phyloP scores from a whole-genome alignment of 2,797 vertebrate genomes.

The Acestrorhynchus altus region DNA sequence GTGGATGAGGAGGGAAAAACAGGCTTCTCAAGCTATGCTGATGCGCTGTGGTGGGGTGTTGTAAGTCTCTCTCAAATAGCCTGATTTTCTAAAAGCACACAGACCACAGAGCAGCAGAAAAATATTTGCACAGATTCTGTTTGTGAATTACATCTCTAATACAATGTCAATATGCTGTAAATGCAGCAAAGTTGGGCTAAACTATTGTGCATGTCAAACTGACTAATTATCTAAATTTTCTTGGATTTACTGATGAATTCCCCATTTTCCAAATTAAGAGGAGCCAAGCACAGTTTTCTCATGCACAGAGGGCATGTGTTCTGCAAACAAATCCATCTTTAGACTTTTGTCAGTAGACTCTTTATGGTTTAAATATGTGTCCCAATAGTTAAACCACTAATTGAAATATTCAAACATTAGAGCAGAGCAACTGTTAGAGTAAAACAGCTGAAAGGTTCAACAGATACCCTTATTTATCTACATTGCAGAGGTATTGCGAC shows the following conservation, averaged over 20 bases:
- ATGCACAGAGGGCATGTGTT: background rate
- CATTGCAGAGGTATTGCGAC: constrained; percentile 51
- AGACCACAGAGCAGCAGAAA: background rate
- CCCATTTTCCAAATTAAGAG: background rate
- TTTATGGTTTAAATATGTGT: constrained; percentile 11
- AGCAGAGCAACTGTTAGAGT: background rate
- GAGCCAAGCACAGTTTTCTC: background rate
- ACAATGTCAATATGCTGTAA: background rate
- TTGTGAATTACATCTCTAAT: background rate
- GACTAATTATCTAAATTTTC: background rate
- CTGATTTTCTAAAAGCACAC: background rate
- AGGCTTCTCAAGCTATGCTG: constrained; percentile 89
- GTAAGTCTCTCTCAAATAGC: constrained; percentile 73
- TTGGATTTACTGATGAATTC: background rate
- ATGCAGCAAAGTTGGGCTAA: background rate
- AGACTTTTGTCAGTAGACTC: background rate
- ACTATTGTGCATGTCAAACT: background rate
- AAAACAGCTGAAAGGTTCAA: constrained; percentile 29
- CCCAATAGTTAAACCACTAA: constrained; percentile 49
- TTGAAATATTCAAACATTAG: constrained; percentile 35
- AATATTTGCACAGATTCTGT: background rate
- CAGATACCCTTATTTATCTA: constrained; percentile 48
- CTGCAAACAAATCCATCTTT: background rate
- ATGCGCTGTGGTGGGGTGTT: constrained; percentile 94
- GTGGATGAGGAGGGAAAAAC: constrained; percentile 89